A percentile compares a stretch with the other conserved stretches of the same genome.
Evolutionary conservation across 2,888 invertebrate genomes (phyloP).

Genomic region (Esperia sulphurella): DNA sequence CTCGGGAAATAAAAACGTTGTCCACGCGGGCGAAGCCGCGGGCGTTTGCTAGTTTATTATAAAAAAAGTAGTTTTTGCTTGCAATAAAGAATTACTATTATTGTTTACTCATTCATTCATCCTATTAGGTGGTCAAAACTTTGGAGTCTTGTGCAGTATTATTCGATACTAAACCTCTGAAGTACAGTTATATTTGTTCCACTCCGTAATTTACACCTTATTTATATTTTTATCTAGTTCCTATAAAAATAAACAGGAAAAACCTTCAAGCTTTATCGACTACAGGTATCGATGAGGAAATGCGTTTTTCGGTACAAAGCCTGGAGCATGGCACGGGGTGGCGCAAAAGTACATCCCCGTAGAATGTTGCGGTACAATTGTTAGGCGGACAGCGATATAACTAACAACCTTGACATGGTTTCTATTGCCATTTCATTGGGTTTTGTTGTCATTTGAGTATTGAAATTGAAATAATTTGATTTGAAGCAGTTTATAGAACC

Average conservation of each 20-base stretch:
- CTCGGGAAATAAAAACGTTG: too few relatives aligned
- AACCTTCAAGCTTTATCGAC: constrained; percentile 2
- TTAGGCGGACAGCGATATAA: constrained; percentile 22
- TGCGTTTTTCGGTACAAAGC: constrained; percentile 54
- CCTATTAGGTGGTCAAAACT: too few relatives aligned
- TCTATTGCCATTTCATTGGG: not conserved
- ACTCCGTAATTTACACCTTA: not conserved
- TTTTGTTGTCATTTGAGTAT: not conserved
- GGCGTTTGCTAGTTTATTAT: too few relatives aligned
- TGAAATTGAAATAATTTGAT: not conserved
- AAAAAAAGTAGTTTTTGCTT: too few relatives aligned
- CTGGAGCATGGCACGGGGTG: constrained; percentile 48
- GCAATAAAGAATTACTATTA: too few relatives aligned
- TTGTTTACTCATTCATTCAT: too few relatives aligned
- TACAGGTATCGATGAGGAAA: constrained; percentile 41
- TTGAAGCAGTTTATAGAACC: too few relatives aligned
- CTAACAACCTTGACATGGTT: constrained; percentile 7
- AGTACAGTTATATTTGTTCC: constrained; percentile 2
- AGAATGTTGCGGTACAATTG: constrained; percentile 18
- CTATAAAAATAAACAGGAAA: not conserved
- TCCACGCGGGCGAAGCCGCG: too few relatives aligned
- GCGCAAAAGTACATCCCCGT: constrained; percentile 33
- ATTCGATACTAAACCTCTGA: too few relatives aligned
- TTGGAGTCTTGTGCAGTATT: too few relatives aligned
- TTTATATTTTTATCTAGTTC: too few relatives aligned